These are phyloP conservation scores for Helicoverpa armigera DNA, from an alignment of 1,140 invertebrate species.

Conservation along the genomic window DNA sequence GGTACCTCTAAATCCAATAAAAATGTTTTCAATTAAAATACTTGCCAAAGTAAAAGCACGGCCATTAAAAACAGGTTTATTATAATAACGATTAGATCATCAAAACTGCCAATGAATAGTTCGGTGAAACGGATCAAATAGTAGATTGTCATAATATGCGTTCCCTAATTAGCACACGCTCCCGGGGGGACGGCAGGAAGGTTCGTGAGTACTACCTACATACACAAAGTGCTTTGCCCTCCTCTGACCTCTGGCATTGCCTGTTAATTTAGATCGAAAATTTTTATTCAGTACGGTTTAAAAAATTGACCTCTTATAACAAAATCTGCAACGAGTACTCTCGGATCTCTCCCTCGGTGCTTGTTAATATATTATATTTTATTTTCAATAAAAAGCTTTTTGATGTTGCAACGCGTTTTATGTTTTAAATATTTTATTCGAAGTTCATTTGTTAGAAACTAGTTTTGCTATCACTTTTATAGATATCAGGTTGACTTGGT, in stretches of 20 bases:
- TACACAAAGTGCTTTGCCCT: slow-evolving; percentile 49
- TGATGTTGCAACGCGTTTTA: slow-evolving; percentile 15
- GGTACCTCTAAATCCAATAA: neutral
- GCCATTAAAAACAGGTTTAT: neutral
- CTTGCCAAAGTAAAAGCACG: no score
- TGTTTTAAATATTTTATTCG: slow-evolving; percentile 35
- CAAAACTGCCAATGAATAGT: neutral
- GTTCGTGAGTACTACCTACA: slow-evolving; percentile 9
- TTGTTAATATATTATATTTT: neutral
- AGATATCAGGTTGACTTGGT: slow-evolving; percentile 12
- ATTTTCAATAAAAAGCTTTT: slow-evolving; percentile 23
- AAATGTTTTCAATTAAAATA: no score
- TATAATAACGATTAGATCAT: neutral
- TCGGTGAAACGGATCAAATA: neutral
- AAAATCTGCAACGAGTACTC: neutral
- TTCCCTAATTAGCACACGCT: slow-evolving; percentile 60
- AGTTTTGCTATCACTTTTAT: slow-evolving; percentile 27
- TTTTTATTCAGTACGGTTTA: slow-evolving; percentile 30
- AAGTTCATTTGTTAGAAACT: slow-evolving; percentile 35
- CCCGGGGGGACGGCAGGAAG: slow-evolving; percentile 25
- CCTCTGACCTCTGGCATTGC: slow-evolving; percentile 47
- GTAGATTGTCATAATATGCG: slow-evolving; percentile 37
- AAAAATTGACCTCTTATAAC: neutral
- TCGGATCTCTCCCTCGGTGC: no score
- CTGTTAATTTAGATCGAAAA: slow-evolving; percentile 50